phyloP scores from a whole-genome alignment of 1,140 invertebrate genomes.

The Andricus grossulariae region DNA sequence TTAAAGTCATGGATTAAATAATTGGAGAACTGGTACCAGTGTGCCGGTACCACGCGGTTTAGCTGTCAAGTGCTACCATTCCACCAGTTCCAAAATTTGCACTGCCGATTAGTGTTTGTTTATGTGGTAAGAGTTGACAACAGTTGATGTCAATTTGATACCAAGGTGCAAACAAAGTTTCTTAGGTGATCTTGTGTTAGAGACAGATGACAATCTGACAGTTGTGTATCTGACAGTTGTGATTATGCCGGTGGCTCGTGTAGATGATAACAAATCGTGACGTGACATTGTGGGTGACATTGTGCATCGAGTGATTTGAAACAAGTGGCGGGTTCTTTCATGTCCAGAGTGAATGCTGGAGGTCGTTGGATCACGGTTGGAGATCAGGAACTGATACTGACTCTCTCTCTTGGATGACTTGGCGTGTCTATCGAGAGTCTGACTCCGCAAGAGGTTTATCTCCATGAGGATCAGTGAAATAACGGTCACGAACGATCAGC shows the following conservation, averaged over 20 bases:
- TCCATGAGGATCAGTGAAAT: slow-evolving; percentile 11
- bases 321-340: neutral
- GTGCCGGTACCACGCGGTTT: neutral
- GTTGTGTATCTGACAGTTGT: slow-evolving; percentile 13
- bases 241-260: slow-evolving; percentile 25
- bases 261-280: neutral
- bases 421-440: too few species aligned
- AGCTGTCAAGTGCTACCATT: slow-evolving; percentile 13
- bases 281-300: slow-evolving; percentile 28
- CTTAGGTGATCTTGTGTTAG: too few species aligned
- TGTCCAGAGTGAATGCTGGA: too few species aligned
- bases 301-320: slow-evolving; percentile 33
- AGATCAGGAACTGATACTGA: too few species aligned
- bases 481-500: slow-evolving; percentile 32
- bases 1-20: neutral
- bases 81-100: too few species aligned
- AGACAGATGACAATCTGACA: too few species aligned
- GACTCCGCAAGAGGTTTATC: neutral
- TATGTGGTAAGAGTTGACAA: too few species aligned
- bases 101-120: too few species aligned
- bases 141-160: too few species aligned
- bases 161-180: too few species aligned
- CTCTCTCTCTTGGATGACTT: too few species aligned
- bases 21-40: neutral
- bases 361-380: too few species aligned